These are phyloP conservation scores for Austrolebias charrua DNA, from an alignment of 2,797 vertebrate species.

Conservation along the genomic window DNA sequence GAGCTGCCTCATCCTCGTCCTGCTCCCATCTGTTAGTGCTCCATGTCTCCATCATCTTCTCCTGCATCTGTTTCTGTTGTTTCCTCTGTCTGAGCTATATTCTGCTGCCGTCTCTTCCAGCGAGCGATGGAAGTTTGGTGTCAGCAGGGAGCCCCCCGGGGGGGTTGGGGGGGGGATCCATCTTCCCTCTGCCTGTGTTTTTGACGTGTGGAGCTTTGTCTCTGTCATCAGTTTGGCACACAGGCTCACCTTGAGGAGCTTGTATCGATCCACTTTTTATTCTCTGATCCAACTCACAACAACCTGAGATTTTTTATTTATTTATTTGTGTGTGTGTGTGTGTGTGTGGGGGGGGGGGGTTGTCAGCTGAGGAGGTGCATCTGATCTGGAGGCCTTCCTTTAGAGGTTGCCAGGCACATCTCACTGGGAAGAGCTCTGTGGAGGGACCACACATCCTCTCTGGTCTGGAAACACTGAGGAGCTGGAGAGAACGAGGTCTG, in stretches of 20 bases:
- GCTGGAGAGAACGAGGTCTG: too few relatives aligned
- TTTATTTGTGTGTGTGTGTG: too few relatives aligned
- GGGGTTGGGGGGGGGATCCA: background rate
- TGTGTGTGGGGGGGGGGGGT: too few relatives aligned
- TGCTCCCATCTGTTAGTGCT: conserved; percentile 33
- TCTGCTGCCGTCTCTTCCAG: background rate
- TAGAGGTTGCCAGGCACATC: background rate
- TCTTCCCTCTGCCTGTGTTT: conserved; percentile 30
- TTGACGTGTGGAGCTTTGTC: conserved; percentile 20
- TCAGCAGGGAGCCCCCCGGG: conserved; percentile 30
- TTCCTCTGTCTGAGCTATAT: conserved; percentile 8
- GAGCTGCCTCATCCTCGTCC: conserved; percentile 3
- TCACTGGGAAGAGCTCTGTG: background rate
- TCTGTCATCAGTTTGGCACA: conserved; percentile 21
- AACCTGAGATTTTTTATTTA: background rate
- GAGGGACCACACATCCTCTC: too few relatives aligned
- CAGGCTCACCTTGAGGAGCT: background rate
- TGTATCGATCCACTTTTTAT: conserved; percentile 1
- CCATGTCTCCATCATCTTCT: conserved; percentile 6
- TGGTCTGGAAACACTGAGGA: too few relatives aligned
- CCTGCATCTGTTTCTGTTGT: background rate
- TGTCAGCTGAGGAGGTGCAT: too few relatives aligned
- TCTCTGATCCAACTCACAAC: background rate
- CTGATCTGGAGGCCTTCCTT: too few relatives aligned
- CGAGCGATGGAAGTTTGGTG: conserved; percentile 8